Base-by-base conservation (phyloP, 1,140 invertebrate species). In the Diachasma alloeum region DNA sequence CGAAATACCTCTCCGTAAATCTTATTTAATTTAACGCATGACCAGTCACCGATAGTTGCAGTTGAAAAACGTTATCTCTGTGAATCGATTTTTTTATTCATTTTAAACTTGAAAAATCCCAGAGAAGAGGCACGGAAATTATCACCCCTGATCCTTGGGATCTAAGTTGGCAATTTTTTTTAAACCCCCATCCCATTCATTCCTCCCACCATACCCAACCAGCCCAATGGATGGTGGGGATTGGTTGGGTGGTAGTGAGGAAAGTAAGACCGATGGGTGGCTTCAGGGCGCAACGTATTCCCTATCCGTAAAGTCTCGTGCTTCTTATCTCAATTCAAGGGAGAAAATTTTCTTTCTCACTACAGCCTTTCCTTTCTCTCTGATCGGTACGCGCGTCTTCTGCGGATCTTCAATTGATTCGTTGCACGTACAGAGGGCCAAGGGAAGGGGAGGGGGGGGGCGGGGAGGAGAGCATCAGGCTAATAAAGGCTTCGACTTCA, bases 321-420 rank as follows among this genome's bases (percentile, higher is more conserved):
- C 73, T 31, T 66, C 73, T 75, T 78, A 78, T 75, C 74, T 75
- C 78, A 79, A 79, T 79, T 79, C 70, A 75, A 5, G 68, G 11
- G 56, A 66, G 31, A 68, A 68, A 42, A 42, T 42, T 37, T 39
- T 39, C 66, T 17, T 66, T 68, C 36, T 68, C 31, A 10, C 66
- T 15, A 68, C 31, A n/a, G 31, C 15, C n/a, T 39, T 19, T 17
- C n/a, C 36, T 17, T 37, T 68, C 36, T 17, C 0, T 15, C 31
- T 68, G n/a, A 17, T 37, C 66, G 66, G 36, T 37, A 68, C 59
- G 36, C 13, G 66, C 48, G 48, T 56, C 39, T 67, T n/a, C 53
- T 9, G 19, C 68, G 71, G 71, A 69, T 77, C 67, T 82, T 83
- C 82, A 82, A 85, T 87, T 87, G 85, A 87, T 85, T 86, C 84